Conservation (phyloP, 2,113 vertebrate genomes). For the Piprites chloris region DNA sequence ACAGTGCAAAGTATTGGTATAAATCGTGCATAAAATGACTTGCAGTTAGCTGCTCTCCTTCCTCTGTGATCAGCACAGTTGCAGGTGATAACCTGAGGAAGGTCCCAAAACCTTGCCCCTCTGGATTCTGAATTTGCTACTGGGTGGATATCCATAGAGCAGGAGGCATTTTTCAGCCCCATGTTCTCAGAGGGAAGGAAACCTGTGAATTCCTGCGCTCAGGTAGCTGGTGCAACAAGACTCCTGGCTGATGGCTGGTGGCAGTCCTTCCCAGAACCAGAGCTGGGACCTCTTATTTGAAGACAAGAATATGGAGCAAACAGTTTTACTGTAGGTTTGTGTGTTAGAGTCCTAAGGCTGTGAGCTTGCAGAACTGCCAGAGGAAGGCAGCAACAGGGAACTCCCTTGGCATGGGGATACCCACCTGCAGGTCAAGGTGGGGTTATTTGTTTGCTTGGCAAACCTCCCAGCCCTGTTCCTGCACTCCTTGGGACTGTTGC, state of each 20-base stretch:
- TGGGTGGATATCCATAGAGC: not conserved
- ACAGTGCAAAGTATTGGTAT: not conserved
- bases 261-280: not conserved
- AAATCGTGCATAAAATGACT: not conserved
- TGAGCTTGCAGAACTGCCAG: not conserved
- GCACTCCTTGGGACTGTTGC: not conserved
- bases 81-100: not conserved
- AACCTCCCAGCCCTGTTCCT: not conserved
- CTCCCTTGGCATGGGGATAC: not conserved
- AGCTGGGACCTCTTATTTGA: not conserved
- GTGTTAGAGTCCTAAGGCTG: not conserved
- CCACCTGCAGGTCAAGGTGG: accelerated
- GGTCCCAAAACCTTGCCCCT: not conserved
- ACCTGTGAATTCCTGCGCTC: not conserved
- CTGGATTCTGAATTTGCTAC: not conserved
- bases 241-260: not conserved
- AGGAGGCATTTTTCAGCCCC: not conserved
- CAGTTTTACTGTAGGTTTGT: not conserved
- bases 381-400: not conserved
- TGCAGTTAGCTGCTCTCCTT: not conserved
- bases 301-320: not conserved
- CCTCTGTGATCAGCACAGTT: not conserved
- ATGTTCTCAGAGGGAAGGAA: not conserved
- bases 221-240: not conserved
- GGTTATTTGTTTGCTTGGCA: not conserved